A percentile compares a stretch with the other conserved stretches of the same genome.
Evolutionary conservation across 64 coral and sea anemone genomes (phyloP).

Genomic region (Dendrophyllia cribrosa): DNA sequence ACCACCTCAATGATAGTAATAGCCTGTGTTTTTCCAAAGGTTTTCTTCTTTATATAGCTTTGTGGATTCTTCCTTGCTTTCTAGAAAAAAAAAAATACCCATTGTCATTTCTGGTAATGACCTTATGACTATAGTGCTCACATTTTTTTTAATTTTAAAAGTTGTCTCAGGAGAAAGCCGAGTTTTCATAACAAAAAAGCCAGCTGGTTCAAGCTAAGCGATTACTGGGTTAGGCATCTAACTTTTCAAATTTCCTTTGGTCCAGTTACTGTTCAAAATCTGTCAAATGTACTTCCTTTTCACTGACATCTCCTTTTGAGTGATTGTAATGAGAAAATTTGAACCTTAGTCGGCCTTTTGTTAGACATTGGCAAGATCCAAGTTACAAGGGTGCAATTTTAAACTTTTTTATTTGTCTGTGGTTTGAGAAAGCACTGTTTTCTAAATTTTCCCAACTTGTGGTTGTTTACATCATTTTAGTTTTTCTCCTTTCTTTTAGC

Average conservation of each 20-base stretch:
- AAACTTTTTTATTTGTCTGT: not conserved
- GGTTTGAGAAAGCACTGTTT: not conserved
- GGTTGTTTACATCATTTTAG: not conserved
- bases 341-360: too few relatives aligned
- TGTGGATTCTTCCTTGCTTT: not conserved
- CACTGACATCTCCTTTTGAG: not conserved
- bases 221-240: not conserved
- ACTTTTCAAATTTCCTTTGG: conserved; percentile 22
- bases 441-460: not conserved
- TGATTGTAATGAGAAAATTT: not conserved
- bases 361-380: not conserved
- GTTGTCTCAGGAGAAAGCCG: not conserved
- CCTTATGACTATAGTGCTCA: not conserved
- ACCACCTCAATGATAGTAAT: not conserved
- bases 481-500: not conserved
- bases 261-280: conserved; percentile 27
- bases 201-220: not conserved
- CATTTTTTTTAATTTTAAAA: not conserved
- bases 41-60: not conserved
- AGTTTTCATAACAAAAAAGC: not conserved
- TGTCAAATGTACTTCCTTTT: conserved; percentile 33
- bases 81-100: not conserved
- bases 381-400: not conserved
- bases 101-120: not conserved
- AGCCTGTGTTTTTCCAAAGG: not conserved